phyloP scores from a whole-genome alignment of 2,888 invertebrate species.

The Cyaniris semiargus region DNA sequence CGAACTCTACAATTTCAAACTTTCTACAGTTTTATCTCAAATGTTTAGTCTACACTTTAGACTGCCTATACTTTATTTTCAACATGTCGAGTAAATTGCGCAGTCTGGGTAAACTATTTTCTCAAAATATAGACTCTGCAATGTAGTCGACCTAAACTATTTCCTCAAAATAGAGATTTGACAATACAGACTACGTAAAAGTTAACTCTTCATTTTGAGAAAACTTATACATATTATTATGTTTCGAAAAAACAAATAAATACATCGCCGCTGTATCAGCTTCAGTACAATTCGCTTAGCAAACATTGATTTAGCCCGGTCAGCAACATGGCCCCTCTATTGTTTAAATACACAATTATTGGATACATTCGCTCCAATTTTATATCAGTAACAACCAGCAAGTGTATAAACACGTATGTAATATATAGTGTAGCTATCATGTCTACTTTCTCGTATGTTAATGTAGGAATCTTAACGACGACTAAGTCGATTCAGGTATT shows the following conservation, averaged over 20 bases:
- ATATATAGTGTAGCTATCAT: background rate
- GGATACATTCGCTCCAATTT: slow-evolving; percentile 23
- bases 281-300: slow-evolving; percentile 20
- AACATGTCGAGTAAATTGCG: background rate
- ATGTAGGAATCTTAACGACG: slow-evolving; percentile 13
- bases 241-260: background rate
- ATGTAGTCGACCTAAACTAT: no score
- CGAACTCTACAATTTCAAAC: no score
- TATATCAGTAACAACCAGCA: slow-evolving; percentile 13
- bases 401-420: background rate
- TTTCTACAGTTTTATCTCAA: no score
- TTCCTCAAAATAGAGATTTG: background rate
- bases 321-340: slow-evolving; percentile 17
- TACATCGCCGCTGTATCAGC: background rate
- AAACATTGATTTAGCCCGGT: slow-evolving; percentile 25
- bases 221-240: background rate
- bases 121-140: no score
- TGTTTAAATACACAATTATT: slow-evolving; percentile 15
- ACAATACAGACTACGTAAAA: background rate
- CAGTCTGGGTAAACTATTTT: background rate
- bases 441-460: slow-evolving; percentile 27
- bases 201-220: background rate
- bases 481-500: background rate
- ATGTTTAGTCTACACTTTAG: no score
- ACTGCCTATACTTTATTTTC: background rate